phyloP scores from a whole-genome alignment of 2,888 invertebrate genomes.

The Lepeophtheirus nordmannii region DNA sequence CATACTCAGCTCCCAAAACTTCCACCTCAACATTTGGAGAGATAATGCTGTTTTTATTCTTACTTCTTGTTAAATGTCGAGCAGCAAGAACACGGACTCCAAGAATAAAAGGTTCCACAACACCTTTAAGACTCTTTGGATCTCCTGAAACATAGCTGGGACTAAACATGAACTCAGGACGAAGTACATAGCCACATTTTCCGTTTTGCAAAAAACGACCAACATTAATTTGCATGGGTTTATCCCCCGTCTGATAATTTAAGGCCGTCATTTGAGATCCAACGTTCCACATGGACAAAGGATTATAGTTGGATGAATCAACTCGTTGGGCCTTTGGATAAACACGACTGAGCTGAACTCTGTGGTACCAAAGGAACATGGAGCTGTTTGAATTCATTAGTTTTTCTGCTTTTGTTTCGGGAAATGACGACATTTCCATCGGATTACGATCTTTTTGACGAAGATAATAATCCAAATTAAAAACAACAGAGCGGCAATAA shows the following conservation, averaged over 20 bases:
- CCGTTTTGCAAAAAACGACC: conserved; percentile 85
- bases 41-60: conserved; percentile 63
- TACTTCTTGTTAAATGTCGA: conserved; percentile 54
- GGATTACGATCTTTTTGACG: conserved; percentile 55
- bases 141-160: conserved; percentile 65
- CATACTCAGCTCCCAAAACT: conserved; percentile 70
- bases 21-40: conserved; percentile 87
- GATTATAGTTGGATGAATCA: conserved; percentile 94
- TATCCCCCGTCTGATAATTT: conserved; percentile 76
- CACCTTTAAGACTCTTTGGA: conserved; percentile 31
- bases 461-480: conserved; percentile 52
- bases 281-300: conserved; percentile 82
- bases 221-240: conserved; percentile 49
- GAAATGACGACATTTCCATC: conserved; percentile 94
- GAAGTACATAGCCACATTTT: conserved; percentile 74
- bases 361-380: conserved; percentile 53
- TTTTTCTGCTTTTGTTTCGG: conserved; percentile 87
- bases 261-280: conserved; percentile 94
- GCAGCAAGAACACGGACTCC: conserved; percentile 55
- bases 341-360: conserved; percentile 73
- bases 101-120: neutral
- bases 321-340: conserved; percentile 78
- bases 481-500: conserved; percentile 77
- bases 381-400: conserved; percentile 41
- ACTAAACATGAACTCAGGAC: conserved; percentile 71